Percentiles rank a stretch among this genome's conserved stretches.
Evolutionary conservation across 1,140 invertebrate genomes (phyloP).

Genomic region (Sarcophaga peregrina): DNA sequence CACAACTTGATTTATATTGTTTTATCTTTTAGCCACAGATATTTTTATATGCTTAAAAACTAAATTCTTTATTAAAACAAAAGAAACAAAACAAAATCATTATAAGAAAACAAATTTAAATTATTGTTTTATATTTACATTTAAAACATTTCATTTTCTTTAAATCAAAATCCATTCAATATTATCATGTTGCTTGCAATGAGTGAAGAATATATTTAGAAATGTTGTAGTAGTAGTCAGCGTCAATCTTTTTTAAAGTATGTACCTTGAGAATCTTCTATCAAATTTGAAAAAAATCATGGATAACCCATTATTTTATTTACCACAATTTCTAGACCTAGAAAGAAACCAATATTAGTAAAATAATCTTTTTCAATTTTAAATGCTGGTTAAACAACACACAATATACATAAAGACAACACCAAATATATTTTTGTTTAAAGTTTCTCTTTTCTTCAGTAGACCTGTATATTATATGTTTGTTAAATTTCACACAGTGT

Average conservation of each 20-base stretch:
- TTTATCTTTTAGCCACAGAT: no score
- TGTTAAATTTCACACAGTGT: not conserved
- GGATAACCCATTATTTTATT: not conserved
- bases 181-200: not conserved
- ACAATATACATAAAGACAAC: not conserved
- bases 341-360: slow-evolving; percentile 37
- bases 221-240: no score
- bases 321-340: slow-evolving; percentile 28
- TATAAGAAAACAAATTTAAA: no score
- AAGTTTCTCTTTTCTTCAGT: not conserved
- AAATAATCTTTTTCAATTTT: slow-evolving; percentile 12
- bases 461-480: no score
- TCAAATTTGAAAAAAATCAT: not conserved
- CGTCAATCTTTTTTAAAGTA: not conserved
- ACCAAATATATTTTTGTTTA: not conserved
- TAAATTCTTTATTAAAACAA: no score
- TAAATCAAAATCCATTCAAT: not conserved
- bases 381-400: not conserved
- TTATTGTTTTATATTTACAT: not conserved
- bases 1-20: no score
- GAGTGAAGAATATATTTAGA: not conserved
- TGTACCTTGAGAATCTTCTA: not conserved
- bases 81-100: no score
- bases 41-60: no score
- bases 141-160: not conserved